A percentile compares a stretch with the other conserved stretches of the same genome.
These are phyloP conservation scores for Varanus komodoensis DNA, from an alignment of 2,113 vertebrate species.

Conservation along the genomic window DNA sequence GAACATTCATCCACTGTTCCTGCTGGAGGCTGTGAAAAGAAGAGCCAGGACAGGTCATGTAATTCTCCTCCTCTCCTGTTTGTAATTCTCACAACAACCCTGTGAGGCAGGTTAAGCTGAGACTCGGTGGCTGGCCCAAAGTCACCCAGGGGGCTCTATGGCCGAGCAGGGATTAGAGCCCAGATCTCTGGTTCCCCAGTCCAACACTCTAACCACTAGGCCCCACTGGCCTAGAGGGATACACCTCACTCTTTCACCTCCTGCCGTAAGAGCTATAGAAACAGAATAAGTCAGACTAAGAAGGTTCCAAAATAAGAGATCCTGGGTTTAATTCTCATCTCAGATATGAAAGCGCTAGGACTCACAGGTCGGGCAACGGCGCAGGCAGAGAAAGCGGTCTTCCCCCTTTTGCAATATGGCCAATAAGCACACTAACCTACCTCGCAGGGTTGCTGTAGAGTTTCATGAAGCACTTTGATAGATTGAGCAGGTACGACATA, in stretches of 20 bases:
- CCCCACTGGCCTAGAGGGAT: too few relatives aligned
- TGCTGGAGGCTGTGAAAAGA: conserved; percentile 82
- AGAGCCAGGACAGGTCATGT: background rate
- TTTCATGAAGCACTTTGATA: too few relatives aligned
- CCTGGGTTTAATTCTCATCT: background rate
- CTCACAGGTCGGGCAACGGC: background rate
- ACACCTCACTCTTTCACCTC: background rate
- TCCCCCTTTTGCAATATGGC: background rate
- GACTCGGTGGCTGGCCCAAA: too few relatives aligned
- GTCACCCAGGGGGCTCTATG: too few relatives aligned
- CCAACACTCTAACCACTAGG: too few relatives aligned
- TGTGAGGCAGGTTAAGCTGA: too few relatives aligned
- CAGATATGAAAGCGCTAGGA: background rate
- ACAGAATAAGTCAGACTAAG: too few relatives aligned
- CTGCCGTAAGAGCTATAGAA: background rate
- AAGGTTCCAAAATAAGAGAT: background rate
- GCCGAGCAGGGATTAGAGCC: too few relatives aligned
- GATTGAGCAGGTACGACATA: background rate
- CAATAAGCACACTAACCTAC: background rate
- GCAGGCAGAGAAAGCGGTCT: background rate
- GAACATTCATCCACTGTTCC: conserved; percentile 96
- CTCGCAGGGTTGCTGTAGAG: background rate
- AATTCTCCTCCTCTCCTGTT: too few relatives aligned
- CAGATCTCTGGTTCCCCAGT: too few relatives aligned
- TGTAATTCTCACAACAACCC: too few relatives aligned